phyloP scores from a whole-genome alignment of 2,797 vertebrate genomes.

The Tolypeutes matacus region DNA sequence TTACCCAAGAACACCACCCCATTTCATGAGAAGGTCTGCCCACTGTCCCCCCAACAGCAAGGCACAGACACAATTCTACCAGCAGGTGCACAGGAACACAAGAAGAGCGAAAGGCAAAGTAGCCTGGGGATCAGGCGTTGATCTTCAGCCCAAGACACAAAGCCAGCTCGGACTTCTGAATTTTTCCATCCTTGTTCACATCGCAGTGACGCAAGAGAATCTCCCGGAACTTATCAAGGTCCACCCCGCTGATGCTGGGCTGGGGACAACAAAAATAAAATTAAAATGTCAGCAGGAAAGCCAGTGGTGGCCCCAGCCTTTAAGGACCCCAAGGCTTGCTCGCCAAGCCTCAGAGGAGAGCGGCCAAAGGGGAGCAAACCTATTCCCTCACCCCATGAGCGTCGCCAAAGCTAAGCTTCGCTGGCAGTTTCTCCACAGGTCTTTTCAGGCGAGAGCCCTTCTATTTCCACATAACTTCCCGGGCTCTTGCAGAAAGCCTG shows the following conservation, averaged over 20 bases:
- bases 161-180: conserved; percentile 96
- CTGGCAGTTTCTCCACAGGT: not conserved
- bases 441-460: not conserved
- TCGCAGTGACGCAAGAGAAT: conserved; percentile 95
- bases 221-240: conserved; percentile 94
- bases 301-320: rapidly evolving
- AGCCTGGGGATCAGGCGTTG: conserved; percentile 81
- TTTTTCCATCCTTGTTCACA: conserved; percentile 96
- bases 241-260: conserved; percentile 94
- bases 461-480: not conserved
- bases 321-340: rapidly evolving
- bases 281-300: conserved; percentile 6
- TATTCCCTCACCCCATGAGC: not conserved
- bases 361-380: rapidly evolving
- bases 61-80: conserved; percentile 70
- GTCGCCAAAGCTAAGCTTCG: not conserved
- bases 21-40: not conserved
- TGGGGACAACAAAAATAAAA: conserved; percentile 82
- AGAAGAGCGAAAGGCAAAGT: not conserved
- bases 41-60: conserved; percentile 35
- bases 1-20: not conserved
- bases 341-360: not conserved
- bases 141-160: conserved; percentile 96
- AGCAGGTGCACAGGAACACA: conserved; percentile 69
- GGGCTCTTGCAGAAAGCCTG: not conserved